A percentile compares a stretch with the other conserved stretches of the same genome.
phyloP scores from a whole-genome alignment of 2,113 vertebrate genomes.

The Pionites leucogaster region DNA sequence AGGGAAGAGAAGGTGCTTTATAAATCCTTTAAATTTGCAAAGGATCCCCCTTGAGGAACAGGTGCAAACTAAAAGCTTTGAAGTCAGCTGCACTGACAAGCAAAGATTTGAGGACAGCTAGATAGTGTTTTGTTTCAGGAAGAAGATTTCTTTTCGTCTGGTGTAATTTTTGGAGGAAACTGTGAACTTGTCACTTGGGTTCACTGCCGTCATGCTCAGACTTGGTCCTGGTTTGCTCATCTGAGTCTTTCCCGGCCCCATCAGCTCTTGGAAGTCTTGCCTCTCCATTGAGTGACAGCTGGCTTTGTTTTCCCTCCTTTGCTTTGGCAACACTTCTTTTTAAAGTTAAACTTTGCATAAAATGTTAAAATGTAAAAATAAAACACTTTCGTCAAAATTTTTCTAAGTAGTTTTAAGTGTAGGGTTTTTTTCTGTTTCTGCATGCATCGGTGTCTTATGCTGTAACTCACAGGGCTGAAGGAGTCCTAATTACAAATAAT shows the following conservation, averaged over 20 bases:
- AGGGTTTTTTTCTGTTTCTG: neutral
- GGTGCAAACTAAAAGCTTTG: neutral
- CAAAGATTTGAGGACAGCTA: neutral
- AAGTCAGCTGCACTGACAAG: neutral
- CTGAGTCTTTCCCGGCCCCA: neutral
- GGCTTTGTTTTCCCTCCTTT: neutral
- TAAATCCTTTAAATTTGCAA: neutral
- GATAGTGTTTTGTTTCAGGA: neutral
- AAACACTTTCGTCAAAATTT: neutral
- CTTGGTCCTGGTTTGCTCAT: neutral
- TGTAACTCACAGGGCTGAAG: neutral
- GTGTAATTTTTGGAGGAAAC: neutral
- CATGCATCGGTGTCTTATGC: rapidly evolving
- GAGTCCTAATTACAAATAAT: neutral
- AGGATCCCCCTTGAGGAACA: neutral
- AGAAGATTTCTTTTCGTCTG: neutral
- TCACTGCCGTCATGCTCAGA: neutral
- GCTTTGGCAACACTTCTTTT: neutral
- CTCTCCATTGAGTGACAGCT: neutral
- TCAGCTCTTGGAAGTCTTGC: neutral
- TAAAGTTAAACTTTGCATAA: neutral
- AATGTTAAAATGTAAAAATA: neutral
- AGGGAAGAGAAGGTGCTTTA: neutral
- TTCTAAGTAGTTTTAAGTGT: neutral
- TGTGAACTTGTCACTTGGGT: neutral